A percentile compares a stretch with the other conserved stretches of the same genome.
phyloP scores from a whole-genome alignment of 2,113 vertebrate genomes.

The Leuciscus idus region DNA sequence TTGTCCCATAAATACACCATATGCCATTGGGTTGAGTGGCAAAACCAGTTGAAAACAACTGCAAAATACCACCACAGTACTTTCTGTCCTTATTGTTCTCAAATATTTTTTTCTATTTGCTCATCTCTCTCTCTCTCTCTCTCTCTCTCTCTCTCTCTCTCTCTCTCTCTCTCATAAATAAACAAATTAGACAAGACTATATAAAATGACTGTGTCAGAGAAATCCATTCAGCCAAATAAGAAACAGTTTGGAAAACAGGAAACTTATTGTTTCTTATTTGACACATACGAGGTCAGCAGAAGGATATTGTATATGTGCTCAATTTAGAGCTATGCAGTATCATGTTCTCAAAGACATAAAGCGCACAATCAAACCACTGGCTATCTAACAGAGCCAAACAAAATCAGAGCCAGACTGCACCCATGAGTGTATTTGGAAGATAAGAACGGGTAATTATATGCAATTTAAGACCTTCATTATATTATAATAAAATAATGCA shows the following conservation, averaged over 20 bases:
- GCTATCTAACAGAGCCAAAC: slow-evolving; percentile 26
- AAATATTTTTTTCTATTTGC: background rate
- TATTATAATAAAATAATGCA: background rate
- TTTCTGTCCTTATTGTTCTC: background rate
- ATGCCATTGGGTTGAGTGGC: background rate
- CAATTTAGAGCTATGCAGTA: background rate
- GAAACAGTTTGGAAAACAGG: slow-evolving; percentile 17
- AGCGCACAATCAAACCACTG: slow-evolving; percentile 16
- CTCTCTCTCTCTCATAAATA: background rate
- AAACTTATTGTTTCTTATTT: slow-evolving; percentile 27
- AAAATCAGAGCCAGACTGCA: background rate
- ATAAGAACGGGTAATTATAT: background rate
- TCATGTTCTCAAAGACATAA: background rate
- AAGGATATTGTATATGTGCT: slow-evolving; percentile 3
- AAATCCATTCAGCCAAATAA: slow-evolving; percentile 6
- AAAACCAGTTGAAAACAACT: background rate
- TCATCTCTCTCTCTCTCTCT: background rate
- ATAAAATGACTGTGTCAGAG: background rate
- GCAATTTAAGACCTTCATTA: slow-evolving; percentile 33
- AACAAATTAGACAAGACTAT: background rate
- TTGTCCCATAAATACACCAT: background rate
- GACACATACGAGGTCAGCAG: background rate
- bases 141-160: background rate
- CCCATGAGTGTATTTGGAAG: background rate
- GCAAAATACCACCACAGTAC: background rate